phyloP scores from a whole-genome alignment of 2,888 invertebrate species.

The Linyphia triangularis region DNA sequence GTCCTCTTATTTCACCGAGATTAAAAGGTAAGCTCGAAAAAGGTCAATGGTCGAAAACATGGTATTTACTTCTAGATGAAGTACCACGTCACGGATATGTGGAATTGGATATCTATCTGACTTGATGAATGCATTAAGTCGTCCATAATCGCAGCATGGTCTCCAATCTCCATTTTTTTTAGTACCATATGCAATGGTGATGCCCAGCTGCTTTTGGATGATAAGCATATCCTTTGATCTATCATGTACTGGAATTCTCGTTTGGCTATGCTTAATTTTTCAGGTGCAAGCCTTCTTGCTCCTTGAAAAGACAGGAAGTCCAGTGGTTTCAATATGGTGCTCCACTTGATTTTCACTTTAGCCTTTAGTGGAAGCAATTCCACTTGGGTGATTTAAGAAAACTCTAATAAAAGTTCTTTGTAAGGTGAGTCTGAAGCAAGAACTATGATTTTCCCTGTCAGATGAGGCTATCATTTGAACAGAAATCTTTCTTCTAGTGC shows the following conservation, averaged over 20 bases:
- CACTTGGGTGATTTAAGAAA: neutral
- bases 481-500: neutral
- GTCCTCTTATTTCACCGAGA: constrained; percentile 28
- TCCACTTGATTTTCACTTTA: neutral
- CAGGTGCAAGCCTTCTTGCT: neutral
- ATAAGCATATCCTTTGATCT: constrained; percentile 15
- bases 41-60: neutral
- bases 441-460: neutral
- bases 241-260: constrained; percentile 14
- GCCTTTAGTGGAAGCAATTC: neutral
- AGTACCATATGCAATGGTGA: constrained; percentile 47
- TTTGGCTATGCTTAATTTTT: constrained; percentile 4
- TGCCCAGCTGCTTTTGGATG: constrained; percentile 38
- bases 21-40: constrained; percentile 5
- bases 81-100: neutral
- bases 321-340: constrained; percentile 12
- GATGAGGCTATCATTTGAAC: neutral
- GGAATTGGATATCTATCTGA: neutral
- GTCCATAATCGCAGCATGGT: constrained; percentile 22
- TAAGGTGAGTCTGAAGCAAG: neutral
- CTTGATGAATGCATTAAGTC: constrained; percentile 6
- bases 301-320: constrained; percentile 16
- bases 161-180: constrained; percentile 39
- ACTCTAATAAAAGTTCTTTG: neutral
- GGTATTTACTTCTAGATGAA: neutral